Evolutionary conservation across 2,113 vertebrate genomes (phyloP).

Genomic region (Ciconia boyciana): DNA sequence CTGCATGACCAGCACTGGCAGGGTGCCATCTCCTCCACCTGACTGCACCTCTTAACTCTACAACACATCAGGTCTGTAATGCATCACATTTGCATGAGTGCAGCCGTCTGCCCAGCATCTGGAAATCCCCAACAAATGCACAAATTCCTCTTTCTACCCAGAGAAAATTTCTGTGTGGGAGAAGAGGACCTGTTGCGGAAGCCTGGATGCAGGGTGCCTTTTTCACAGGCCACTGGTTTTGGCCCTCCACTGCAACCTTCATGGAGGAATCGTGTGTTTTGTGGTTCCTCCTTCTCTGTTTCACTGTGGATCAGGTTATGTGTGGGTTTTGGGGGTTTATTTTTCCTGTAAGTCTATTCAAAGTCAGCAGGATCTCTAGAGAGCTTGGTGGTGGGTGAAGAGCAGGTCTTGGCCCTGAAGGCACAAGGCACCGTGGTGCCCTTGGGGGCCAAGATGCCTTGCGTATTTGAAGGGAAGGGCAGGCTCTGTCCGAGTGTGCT

Average conservation of each 20-base stretch:
- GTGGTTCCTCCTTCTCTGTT: not conserved
- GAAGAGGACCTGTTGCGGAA: constrained; percentile 11
- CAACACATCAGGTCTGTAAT: not conserved
- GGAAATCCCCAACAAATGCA: not conserved
- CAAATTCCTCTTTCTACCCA: not conserved
- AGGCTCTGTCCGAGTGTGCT: not conserved
- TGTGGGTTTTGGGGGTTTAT: not conserved
- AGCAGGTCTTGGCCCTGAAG: not conserved
- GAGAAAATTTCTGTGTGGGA: not conserved
- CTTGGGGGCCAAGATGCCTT: not conserved
- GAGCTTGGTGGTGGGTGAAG: not conserved
- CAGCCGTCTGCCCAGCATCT: not conserved
- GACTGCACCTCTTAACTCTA: not conserved
- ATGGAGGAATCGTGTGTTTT: not conserved
- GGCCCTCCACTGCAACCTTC: not conserved
- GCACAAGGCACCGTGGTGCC: accelerated
- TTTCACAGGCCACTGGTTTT: not conserved
- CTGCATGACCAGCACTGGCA: not conserved
- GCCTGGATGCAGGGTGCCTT: not conserved
- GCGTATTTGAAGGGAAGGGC: not conserved
- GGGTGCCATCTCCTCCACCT: not conserved
- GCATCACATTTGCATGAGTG: not conserved
- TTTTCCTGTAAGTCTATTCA: not conserved
- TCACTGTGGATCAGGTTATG: not conserved
- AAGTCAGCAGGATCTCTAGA: not conserved